Percentiles rank a stretch among this genome's conserved stretches.
Conservation (phyloP, 2,113 vertebrate genomes). For the Pangasianodon hypophthalmus region DNA sequence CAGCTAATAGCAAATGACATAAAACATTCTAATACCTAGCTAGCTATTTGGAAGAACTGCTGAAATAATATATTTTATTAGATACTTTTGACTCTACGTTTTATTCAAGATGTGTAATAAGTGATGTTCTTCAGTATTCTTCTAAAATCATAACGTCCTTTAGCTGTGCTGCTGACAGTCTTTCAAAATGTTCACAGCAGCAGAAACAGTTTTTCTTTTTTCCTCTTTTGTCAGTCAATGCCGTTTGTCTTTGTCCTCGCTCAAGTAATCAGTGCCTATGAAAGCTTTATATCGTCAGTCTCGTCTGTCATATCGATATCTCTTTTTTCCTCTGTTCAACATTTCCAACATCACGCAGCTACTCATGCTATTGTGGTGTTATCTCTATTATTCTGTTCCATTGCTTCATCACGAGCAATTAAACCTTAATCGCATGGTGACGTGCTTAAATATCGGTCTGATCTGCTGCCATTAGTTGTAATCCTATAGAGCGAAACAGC, state of each 20-base stretch:
- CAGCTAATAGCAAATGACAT: background rate
- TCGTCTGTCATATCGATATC: constrained; percentile 5
- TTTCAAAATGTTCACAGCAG: background rate
- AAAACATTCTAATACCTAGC: background rate
- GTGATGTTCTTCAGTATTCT: background rate
- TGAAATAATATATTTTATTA: background rate
- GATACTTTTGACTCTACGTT: background rate
- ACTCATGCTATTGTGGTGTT: background rate
- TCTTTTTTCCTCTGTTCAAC: background rate
- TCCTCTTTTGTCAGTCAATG: background rate
- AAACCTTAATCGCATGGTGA: constrained; percentile 1
- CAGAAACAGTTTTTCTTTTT: background rate
- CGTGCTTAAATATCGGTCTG: constrained; percentile 1
- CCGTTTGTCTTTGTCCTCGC: background rate
- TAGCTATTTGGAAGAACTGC: background rate
- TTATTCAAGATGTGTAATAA: background rate
- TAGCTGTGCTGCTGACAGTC: background rate
- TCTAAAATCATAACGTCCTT: background rate
- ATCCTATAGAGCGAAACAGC: constrained; percentile 29
- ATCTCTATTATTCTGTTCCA: background rate
- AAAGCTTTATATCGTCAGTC: background rate
- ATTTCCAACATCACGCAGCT: background rate
- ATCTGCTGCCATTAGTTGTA: constrained; percentile 27
- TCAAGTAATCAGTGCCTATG: background rate
- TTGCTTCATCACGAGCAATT: constrained; percentile 36